phyloP scores from a whole-genome alignment of 2,888 invertebrate species.

The Cryptophagus acutangulus region DNA sequence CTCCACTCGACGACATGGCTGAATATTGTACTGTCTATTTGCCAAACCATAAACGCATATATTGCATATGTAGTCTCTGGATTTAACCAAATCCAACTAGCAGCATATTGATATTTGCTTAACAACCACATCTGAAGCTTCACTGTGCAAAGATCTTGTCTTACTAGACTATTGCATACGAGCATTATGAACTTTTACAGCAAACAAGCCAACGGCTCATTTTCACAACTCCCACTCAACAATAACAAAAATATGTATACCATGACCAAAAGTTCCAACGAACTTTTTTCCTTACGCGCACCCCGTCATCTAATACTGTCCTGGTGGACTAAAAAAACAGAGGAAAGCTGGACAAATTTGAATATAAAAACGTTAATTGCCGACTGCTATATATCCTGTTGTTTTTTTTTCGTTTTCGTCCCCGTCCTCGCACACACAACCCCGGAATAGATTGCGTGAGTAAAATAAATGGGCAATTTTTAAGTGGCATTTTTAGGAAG shows the following conservation, averaged over 20 bases:
- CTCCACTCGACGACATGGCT: neutral
- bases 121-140: slow-evolving; percentile 2
- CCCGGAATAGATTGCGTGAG: slow-evolving; percentile 14
- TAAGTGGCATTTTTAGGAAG: slow-evolving; percentile 20
- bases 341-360: too few species aligned
- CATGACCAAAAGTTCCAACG: too few species aligned
- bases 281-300: too few species aligned
- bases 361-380: too few species aligned
- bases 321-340: neutral
- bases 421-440: neutral
- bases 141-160: neutral
- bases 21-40: slow-evolving; percentile 1
- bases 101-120: slow-evolving; percentile 1
- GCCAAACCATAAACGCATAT: slow-evolving; percentile 2
- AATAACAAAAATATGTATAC: too few species aligned
- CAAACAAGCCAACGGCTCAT: too few species aligned
- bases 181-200: too few species aligned
- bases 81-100: slow-evolving; percentile 1
- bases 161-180: too few species aligned
- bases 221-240: too few species aligned
- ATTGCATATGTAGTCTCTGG: slow-evolving; percentile 1
- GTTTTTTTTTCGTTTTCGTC: neutral
- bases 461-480: slow-evolving; percentile 21
- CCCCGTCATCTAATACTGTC: neutral
- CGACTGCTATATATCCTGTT: too few species aligned